Base-by-base conservation (phyloP, 2,797 vertebrate genomes). In the Oreortyx pictus region DNA sequence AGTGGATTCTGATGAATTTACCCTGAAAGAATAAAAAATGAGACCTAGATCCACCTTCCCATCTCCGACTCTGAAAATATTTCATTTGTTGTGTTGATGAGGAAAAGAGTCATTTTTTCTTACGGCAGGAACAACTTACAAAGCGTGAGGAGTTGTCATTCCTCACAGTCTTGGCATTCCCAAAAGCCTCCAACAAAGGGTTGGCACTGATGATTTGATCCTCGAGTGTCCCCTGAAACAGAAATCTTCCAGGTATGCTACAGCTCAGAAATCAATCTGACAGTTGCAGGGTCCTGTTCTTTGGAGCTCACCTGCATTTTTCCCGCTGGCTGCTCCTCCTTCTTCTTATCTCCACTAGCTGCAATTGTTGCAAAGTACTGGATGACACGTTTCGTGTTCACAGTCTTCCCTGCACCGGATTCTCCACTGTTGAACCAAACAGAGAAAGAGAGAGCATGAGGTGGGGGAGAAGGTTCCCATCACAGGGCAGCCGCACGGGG, bases 1-100 rank as follows among this genome's bases (percentile, higher is more conserved):
- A 99, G 82, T 99, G 98, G 90, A 99, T 99, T 97, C 98, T 97
- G 97, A 99, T 99, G 89, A 98, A 98, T 97, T 98, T 98, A 68
- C 98, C 97, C 97, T 56, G 64, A 11, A 74, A 88, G 70, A 82
- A 77, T 2, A 29, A 52, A 52, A 52, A 52, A 17, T 29, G 27
- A 29, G 50, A 29, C 15, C 15, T 29, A 29, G 50, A 16, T 52
- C 27, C 50, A 29, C 50, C 50, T 52, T 52, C 50, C 50, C 50
- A 29, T 10, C 50, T 17, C 27, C 6, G 27, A 52, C 50, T 29
- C 27, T 29, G 50, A 52, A 52, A 29, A 52, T 17, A 17, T 10
- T 52, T 52, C 50, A 52, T 17, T 29, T 52, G 50, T 11, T 52
- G 24, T 8, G 8, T 16, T 52, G 50, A 27, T 29, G 50, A 52